Evolutionary conservation across 2,113 vertebrate species (phyloP), one percentile per base, ranked within the genome.

Genomic region (Gymnocephalus cernua): DNA sequence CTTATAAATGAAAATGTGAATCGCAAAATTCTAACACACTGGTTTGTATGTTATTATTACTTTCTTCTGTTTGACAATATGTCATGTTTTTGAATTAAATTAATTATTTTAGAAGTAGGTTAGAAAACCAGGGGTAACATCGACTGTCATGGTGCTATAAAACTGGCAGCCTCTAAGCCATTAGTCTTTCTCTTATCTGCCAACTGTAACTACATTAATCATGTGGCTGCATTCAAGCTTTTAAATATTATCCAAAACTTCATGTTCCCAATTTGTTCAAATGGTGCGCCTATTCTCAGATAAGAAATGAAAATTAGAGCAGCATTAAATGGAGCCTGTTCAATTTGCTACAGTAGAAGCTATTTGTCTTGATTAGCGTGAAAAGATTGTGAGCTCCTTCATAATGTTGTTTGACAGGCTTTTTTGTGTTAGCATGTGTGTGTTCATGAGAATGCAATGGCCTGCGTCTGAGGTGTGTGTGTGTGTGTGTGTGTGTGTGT

Each of bases 201-300:
- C 72, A 62, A 77, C 74, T 69, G 76, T 29, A 76, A 50, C 77
- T 32, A 47, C 74, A 87, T 89, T 77, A 23, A 84, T 90, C 90
- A 84, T n/a, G 62, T 50, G 57, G 61, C 77, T 81, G 68, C 77
- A 27, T 61, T 82, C 77, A 41, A 78, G 79, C 79, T 89, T 89
- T 91, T 83, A 88, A 86, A 82, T 84, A 84, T 83, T 18, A 84
- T 81, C 82, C 84, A 77, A 87, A 87, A 80, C 73, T 88, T 1
- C 44, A 50, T 78, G 87, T 86, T 79, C 62, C 71, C 76, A 67
- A 64, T 88, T 87, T 83, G 79, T 89, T 77, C 81, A 77, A 85
- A 58, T 64, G 47, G 66, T 48, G 13, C 13, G 35, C 16, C 77
- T 77, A 10, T 59, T 70, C 57, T 69, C 32, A 85, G 84, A 90